Conservation (phyloP, 1,140 invertebrate genomes). For the Octopus sinensis region DNA sequence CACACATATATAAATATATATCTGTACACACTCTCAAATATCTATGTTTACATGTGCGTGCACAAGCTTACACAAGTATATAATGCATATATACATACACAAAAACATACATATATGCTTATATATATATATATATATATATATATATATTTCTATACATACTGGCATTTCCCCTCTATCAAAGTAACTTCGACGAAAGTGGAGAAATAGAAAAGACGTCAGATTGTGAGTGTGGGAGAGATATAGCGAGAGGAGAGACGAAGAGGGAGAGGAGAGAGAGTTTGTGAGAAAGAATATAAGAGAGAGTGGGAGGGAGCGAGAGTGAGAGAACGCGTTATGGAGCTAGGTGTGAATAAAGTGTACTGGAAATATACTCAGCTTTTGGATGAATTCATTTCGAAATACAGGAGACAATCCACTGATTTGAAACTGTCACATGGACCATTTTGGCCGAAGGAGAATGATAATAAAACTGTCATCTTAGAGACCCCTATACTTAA, state of each 20-base stretch:
- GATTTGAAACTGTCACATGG: constrained; percentile 56
- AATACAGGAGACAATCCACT: constrained; percentile 44
- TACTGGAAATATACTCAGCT: constrained; percentile 41
- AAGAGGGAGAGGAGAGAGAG: too few relatives aligned
- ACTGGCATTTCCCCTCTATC: too few relatives aligned
- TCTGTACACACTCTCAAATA: background rate
- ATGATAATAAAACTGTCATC: constrained; percentile 29
- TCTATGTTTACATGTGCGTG: constrained; percentile 7
- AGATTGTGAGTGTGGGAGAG: too few relatives aligned
- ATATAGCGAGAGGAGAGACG: too few relatives aligned
- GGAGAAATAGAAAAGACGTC: too few relatives aligned
- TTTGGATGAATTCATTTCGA: constrained; percentile 47
- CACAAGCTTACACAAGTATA: constrained; percentile 17
- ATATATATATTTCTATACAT: background rate
- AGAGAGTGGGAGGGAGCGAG: background rate
- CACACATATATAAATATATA: background rate
- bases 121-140: background rate
- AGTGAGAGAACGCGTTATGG: background rate
- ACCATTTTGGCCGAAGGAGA: constrained; percentile 50
- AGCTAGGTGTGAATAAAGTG: constrained; percentile 9
- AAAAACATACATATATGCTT: background rate
- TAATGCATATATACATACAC: constrained; percentile 7
- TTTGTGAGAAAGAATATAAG: too few relatives aligned
- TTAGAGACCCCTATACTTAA: constrained; percentile 42
- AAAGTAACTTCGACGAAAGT: too few relatives aligned